These are phyloP conservation scores for Lithophane ornitopus DNA, from an alignment of 2,888 invertebrate genomes.

Conservation along the genomic window DNA sequence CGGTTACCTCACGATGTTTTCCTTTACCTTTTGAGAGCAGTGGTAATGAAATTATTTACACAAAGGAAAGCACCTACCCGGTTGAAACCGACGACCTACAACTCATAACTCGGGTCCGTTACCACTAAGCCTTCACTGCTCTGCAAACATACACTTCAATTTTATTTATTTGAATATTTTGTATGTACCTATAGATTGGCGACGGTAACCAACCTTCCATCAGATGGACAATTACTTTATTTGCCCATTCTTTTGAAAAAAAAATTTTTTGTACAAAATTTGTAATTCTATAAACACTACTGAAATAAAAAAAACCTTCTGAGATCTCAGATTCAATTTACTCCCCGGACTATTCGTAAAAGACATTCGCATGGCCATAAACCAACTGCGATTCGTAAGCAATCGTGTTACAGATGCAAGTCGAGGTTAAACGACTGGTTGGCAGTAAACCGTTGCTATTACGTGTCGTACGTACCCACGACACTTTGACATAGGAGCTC, in stretches of 20 bases:
- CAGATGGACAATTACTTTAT: neutral
- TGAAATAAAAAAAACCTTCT: constrained; percentile 20
- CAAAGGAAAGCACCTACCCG: too few species aligned
- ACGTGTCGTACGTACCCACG: constrained; percentile 42
- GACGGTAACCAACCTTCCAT: neutral
- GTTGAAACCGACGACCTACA: too few species aligned
- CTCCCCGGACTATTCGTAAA: constrained; percentile 38
- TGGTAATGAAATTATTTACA: too few species aligned
- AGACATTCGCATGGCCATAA: constrained; percentile 63
- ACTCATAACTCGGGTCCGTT: too few species aligned
- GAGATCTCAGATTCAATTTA: constrained; percentile 49
- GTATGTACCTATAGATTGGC: too few species aligned
- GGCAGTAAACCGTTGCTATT: constrained; percentile 73
- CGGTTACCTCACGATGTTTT: too few species aligned
- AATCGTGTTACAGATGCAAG: constrained; percentile 67
- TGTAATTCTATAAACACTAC: neutral
- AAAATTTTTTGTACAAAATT: neutral
- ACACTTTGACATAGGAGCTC: constrained; percentile 49
- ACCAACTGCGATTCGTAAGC: constrained; percentile 67
- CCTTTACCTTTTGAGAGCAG: too few species aligned
- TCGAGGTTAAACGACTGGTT: constrained; percentile 74
- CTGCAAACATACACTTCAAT: too few species aligned
- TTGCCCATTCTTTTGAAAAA: too few species aligned
- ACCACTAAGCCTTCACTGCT: too few species aligned
- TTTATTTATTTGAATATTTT: too few species aligned